A percentile compares a stretch with the other conserved stretches of the same genome.
Evolutionary conservation across 2,797 vertebrate species (phyloP).

Genomic region (Thunnus albacares): DNA sequence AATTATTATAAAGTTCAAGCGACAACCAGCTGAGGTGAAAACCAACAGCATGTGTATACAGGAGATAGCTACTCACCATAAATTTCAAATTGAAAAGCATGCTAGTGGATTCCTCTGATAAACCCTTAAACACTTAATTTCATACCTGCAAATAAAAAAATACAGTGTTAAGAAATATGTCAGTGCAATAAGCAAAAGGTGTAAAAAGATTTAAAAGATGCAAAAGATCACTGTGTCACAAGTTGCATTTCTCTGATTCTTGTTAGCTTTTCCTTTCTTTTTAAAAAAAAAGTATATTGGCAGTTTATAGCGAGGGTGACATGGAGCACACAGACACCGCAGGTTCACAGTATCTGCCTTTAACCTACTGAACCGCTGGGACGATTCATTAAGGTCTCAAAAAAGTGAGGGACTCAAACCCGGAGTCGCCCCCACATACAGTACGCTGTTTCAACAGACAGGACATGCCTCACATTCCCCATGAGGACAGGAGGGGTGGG

Average conservation of each 20-base stretch:
- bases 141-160: conserved; percentile 68
- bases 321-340: not conserved
- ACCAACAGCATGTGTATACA: not conserved
- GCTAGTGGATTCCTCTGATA: conserved; percentile 76
- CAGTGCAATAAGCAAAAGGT: not conserved
- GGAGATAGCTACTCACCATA: conserved; percentile 78
- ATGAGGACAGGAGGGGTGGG: conserved; percentile 66
- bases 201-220: not conserved
- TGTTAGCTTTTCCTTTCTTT: not conserved
- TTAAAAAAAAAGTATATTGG: too few relatives aligned
- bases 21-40: not conserved
- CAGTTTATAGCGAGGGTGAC: not conserved
- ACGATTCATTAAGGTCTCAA: conserved; percentile 37
- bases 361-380: conserved; percentile 21
- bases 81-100: conserved; percentile 80
- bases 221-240: not conserved
- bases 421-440: conserved; percentile 53
- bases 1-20: not conserved
- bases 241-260: not conserved
- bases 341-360: not conserved
- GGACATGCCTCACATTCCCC: conserved; percentile 81
- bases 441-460: conserved; percentile 73
- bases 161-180: conserved; percentile 5
- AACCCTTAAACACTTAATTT: conserved; percentile 53
- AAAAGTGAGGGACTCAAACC: conserved; percentile 38